Evolutionary conservation across 2,888 invertebrate genomes (phyloP).

Genomic region (Trissolcus japonicus): DNA sequence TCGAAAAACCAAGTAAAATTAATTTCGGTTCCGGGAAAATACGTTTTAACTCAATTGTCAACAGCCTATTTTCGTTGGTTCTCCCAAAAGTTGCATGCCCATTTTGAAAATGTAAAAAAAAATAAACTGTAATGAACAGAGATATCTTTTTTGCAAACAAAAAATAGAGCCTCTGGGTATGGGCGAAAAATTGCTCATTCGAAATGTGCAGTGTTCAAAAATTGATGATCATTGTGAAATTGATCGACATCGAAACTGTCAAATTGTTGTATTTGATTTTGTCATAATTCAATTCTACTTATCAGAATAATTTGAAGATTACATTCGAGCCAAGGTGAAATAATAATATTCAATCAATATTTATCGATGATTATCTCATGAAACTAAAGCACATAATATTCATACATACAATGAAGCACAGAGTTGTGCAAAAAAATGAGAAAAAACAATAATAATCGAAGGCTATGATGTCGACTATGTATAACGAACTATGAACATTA

Average conservation of each 20-base stretch:
- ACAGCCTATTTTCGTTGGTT: conserved; percentile 8
- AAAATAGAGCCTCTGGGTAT: too few relatives aligned
- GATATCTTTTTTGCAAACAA: background rate
- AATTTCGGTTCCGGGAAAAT: conserved; percentile 33
- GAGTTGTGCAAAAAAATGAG: conserved; percentile 1
- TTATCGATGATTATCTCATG: conserved; percentile 13
- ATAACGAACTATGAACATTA: background rate
- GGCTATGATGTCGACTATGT: background rate
- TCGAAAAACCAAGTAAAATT: conserved; percentile 9
- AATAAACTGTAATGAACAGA: background rate
- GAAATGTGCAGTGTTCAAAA: background rate
- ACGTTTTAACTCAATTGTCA: background rate
- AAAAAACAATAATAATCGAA: background rate
- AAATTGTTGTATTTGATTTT: conserved; percentile 1
- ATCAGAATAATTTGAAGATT: conserved; percentile 11
- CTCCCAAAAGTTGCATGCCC: background rate
- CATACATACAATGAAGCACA: conserved; percentile 5
- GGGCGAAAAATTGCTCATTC: background rate
- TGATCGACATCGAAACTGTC: background rate
- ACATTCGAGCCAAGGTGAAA: conserved; percentile 7
- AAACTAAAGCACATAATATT: conserved; percentile 1
- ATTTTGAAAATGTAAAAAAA: background rate
- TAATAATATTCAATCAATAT: conserved; percentile 9
- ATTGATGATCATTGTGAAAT: conserved; percentile 7
- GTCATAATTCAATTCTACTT: conserved; percentile 3